phyloP scores from a whole-genome alignment of 2,888 invertebrate genomes.

The Sussaba pulchella region DNA sequence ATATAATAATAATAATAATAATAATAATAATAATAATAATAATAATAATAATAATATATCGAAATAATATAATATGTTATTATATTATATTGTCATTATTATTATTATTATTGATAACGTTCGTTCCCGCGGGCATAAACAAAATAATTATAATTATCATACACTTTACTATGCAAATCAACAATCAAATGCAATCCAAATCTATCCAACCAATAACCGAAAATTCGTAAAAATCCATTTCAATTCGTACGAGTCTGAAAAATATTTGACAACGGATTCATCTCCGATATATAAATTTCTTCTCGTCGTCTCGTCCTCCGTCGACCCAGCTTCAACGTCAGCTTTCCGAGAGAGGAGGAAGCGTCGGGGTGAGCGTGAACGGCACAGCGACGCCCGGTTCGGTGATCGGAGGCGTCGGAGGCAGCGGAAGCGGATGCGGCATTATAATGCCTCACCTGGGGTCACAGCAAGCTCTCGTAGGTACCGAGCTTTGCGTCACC shows the following conservation, averaged over 20 bases:
- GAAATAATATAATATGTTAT: too few species aligned
- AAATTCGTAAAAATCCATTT: not conserved
- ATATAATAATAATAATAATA: too few species aligned
- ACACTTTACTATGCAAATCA: too few species aligned
- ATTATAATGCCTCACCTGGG: slow-evolving; percentile 84
- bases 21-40: too few species aligned
- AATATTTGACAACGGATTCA: too few species aligned
- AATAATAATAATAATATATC: too few species aligned
- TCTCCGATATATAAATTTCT: slow-evolving; percentile 58
- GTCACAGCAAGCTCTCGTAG: slow-evolving; percentile 81
- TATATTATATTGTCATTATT: too few species aligned
- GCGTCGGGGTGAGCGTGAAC: slow-evolving; percentile 85
- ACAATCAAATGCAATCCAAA: too few species aligned
- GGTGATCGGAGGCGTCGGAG: slow-evolving; percentile 82
- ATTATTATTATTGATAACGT: too few species aligned
- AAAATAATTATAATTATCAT: too few species aligned
- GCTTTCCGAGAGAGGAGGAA: slow-evolving; percentile 87
- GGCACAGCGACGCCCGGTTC: slow-evolving; percentile 85
- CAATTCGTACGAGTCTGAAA: not conserved
- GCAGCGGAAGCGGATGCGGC: slow-evolving; percentile 77
- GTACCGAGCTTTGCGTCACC: slow-evolving; percentile 77
- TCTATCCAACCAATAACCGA: not conserved
- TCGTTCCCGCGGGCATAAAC: too few species aligned
- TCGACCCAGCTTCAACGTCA: slow-evolving; percentile 85
- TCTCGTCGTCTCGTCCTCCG: slow-evolving; percentile 12